These are phyloP conservation scores for Notarius quadriscutis DNA, from an alignment of 2,113 vertebrate species.

Conservation along the genomic window DNA sequence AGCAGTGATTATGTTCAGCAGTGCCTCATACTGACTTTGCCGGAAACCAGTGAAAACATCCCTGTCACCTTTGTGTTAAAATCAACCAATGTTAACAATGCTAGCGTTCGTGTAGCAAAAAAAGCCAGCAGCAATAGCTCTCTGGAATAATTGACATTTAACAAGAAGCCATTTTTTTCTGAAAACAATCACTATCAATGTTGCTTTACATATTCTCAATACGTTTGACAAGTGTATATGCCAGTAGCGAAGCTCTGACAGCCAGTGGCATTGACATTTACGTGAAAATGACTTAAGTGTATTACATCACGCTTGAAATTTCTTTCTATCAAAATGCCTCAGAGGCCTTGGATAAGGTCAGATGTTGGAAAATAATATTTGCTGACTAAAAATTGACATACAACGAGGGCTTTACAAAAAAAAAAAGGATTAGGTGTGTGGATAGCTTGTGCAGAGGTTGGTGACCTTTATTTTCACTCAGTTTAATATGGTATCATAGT, in stretches of 20 bases:
- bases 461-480: conserved; percentile 74
- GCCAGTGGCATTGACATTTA: conserved; percentile 74
- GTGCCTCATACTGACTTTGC: conserved; percentile 3
- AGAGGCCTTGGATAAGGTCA: conserved; percentile 76
- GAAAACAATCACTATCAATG: conserved; percentile 49
- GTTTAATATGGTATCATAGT: conserved; percentile 61
- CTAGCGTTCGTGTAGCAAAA: conserved; percentile 30
- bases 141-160: conserved; percentile 52
- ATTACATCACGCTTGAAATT: conserved; percentile 68
- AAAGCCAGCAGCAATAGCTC: conserved; percentile 8
- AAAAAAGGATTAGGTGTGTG: conserved; percentile 59
- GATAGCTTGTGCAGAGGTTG: conserved; percentile 51
- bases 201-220: conserved; percentile 53
- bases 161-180: conserved; percentile 38
- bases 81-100: not conserved
- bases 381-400: conserved; percentile 68
- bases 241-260: conserved; percentile 29
- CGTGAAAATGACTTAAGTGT: conserved; percentile 70
- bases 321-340: conserved; percentile 69
- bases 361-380: conserved; percentile 77
- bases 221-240: conserved; percentile 51
- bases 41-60: not conserved
- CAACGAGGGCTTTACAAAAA: conserved; percentile 53
- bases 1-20: conserved; percentile 7
- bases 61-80: not conserved